Evolutionary conservation across 2,888 invertebrate genomes (phyloP), one percentile per base, ranked within the genome.

Genomic region (Phorcus lineatus): DNA sequence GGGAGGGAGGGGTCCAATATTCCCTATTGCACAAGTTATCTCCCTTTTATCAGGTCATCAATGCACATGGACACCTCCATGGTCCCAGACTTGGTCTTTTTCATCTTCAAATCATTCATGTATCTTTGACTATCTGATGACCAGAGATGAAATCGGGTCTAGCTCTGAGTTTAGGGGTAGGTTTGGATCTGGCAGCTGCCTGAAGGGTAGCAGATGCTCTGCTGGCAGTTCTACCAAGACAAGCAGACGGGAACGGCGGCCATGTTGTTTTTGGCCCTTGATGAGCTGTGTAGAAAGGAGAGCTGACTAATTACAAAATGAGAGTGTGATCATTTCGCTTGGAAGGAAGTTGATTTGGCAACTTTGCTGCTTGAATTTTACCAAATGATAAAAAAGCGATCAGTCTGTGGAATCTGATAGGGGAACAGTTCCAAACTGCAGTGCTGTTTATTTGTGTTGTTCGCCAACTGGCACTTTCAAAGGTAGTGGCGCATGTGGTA

Each of bases 401-500:
- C 78, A 17, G 28, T 67, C 53, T 52, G 28, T 24, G 78, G 57
- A 78, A 78, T 67, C 52, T n/a, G 78, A 78, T 78, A 36, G 52
- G 62, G 78, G 57, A 78, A 66, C 67, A 78, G 67, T 57, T 67
- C 66, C 67, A 67, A 67, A 62, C 47, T 31, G 40, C 76, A 28
- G 36, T 53, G 28, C 31, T 77, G 80, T 80, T 80, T 80, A 77
- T 80, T 80, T 80, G 55, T 77, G 80, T 70, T 77, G 67, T 17
- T 75, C 54, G 67, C 66, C 76, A 66, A 70, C 80, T 80, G 31
- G 62, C 80, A 67, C 77, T 62, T 54, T 82, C 78, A 78, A 79
- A 78, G 82, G 54, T 76, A 74, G 55, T n/a, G 66, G 66, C 40
- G 53, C 82, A 82, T 82, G 79, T 82, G 82, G 80, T 47, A 79